These are phyloP conservation scores for Cryptus viduatorius DNA, from an alignment of 2,888 invertebrate genomes.

Conservation along the genomic window DNA sequence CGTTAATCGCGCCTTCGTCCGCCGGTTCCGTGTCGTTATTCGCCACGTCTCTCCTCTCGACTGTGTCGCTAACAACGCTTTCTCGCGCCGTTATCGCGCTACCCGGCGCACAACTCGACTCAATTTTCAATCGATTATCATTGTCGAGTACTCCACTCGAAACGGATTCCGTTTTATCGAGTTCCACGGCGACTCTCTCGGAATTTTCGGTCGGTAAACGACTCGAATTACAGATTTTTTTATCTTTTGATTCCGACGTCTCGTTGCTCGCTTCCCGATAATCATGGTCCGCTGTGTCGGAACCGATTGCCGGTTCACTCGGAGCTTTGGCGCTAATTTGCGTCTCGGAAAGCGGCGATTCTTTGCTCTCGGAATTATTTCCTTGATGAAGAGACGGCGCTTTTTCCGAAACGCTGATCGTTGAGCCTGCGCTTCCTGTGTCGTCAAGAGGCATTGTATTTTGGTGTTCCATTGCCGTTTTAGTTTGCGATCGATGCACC, in stretches of 20 bases:
- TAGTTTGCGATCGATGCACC: background rate
- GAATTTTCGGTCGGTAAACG: too few relatives aligned
- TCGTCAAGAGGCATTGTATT: conserved; percentile 10
- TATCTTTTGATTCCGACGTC: too few relatives aligned
- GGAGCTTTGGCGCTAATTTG: too few relatives aligned
- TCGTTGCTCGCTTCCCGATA: too few relatives aligned
- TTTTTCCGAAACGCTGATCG: background rate
- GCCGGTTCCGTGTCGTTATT: background rate
- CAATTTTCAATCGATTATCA: background rate
- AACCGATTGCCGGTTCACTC: too few relatives aligned
- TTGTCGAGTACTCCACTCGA: background rate
- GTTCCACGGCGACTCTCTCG: background rate
- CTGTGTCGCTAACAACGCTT: background rate
- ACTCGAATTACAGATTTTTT: too few relatives aligned
- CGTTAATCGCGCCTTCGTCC: background rate
- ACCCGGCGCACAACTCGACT: background rate
- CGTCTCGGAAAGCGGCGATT: too few relatives aligned
- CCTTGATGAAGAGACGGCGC: too few relatives aligned
- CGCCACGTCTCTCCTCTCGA: background rate
- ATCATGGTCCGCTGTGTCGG: too few relatives aligned
- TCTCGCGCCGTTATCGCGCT: background rate
- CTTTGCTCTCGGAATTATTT: too few relatives aligned
- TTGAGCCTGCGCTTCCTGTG: background rate
- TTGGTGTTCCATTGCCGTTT: conserved; percentile 52
- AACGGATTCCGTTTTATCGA: background rate